These are phyloP conservation scores for Drosophila fulvimacula DNA, from an alignment of 2,888 invertebrate genomes.

Conservation along the genomic window DNA sequence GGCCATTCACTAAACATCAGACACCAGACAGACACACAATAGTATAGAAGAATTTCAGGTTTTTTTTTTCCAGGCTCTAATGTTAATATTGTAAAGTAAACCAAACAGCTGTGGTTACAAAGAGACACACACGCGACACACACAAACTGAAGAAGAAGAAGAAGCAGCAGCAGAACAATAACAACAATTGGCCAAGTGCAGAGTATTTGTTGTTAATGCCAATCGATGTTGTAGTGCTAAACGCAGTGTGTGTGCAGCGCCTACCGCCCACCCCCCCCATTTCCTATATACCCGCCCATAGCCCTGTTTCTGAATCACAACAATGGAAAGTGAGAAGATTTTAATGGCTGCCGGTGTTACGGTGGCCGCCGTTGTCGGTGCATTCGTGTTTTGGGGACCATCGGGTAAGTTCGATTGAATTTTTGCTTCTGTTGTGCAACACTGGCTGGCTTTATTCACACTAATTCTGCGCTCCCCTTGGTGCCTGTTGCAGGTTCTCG, in stretches of 20 bases:
- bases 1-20: slow-evolving; percentile 43
- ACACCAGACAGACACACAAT: slow-evolving; percentile 45
- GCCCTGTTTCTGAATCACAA: slow-evolving; percentile 1
- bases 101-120: slow-evolving; percentile 8
- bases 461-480: background rate
- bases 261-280: background rate
- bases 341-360: slow-evolving; percentile 92
- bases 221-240: slow-evolving; percentile 45
- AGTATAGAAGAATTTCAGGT: slow-evolving; percentile 54
- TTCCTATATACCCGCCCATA: background rate
- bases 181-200: slow-evolving; percentile 7
- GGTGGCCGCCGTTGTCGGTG: slow-evolving; percentile 91
- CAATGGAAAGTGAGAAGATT: slow-evolving; percentile 89
- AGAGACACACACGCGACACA: slow-evolving; percentile 5
- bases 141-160: background rate
- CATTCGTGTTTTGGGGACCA: slow-evolving; percentile 92
- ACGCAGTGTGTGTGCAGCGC: slow-evolving; percentile 22
- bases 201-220: slow-evolving; percentile 30
- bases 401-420: slow-evolving; percentile 75
- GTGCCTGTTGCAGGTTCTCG: slow-evolving; percentile 82
- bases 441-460: slow-evolving; percentile 12
- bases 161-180: background rate
- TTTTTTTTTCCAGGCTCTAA: slow-evolving; percentile 38
- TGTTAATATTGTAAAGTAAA: slow-evolving; percentile 30
- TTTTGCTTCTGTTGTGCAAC: background rate